These are phyloP conservation scores for Slavum lentiscoides DNA, from an alignment of 2,888 invertebrate genomes.

Conservation along the genomic window DNA sequence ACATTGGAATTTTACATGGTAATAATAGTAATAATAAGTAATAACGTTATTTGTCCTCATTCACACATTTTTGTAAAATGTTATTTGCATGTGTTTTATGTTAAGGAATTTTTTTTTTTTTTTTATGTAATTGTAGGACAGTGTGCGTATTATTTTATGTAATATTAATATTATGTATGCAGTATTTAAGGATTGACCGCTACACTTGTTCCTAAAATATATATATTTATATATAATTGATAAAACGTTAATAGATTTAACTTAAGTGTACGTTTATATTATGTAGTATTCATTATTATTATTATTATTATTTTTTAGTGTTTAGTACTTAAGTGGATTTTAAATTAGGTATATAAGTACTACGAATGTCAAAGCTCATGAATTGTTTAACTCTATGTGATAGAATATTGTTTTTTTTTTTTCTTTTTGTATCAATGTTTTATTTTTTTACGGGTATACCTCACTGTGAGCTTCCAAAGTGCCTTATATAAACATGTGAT, in stretches of 20 bases:
- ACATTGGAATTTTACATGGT: conserved; percentile 36
- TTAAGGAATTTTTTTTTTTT: conserved; percentile 37
- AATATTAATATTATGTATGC: conserved; percentile 53
- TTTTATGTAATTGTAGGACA: conserved; percentile 51
- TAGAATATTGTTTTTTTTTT: conserved; percentile 42
- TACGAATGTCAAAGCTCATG: conserved; percentile 50
- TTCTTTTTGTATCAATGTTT: conserved; percentile 48
- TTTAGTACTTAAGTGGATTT: conserved; percentile 47
- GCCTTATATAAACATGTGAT: conserved; percentile 48
- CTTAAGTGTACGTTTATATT: conserved; percentile 14
- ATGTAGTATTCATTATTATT: conserved; percentile 45
- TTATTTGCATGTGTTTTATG: conserved; percentile 40
- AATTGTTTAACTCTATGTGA: conserved; percentile 50
- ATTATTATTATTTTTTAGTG: not conserved
- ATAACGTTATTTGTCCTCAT: conserved; percentile 3
- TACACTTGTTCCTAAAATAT: conserved; percentile 52
- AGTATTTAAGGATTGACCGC: conserved; percentile 53
- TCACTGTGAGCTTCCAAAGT: conserved; percentile 52
- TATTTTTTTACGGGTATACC: conserved; percentile 52
- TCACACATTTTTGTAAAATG: conserved; percentile 31
- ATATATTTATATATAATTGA: conserved; percentile 1
- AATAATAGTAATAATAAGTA: conserved; percentile 2
- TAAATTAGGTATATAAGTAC: not conserved
- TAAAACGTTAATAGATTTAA: conserved; percentile 12
- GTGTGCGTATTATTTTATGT: conserved; percentile 53